phyloP scores from a whole-genome alignment of 2,113 vertebrate genomes.

The Recurvirostra avosetta region DNA sequence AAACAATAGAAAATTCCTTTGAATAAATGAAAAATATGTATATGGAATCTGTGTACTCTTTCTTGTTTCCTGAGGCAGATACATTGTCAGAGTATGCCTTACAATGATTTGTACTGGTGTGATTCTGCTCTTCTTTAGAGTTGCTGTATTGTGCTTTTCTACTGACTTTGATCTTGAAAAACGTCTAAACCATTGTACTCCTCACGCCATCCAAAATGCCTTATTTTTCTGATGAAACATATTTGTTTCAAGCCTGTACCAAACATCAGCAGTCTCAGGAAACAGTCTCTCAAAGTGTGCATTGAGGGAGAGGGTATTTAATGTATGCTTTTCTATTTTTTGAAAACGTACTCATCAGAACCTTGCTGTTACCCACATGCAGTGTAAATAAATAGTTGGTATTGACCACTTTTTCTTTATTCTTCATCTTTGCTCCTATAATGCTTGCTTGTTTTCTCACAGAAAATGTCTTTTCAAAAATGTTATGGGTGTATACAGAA shows the following conservation, averaged over 20 bases:
- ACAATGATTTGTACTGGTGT: not conserved
- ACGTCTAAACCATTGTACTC: not conserved
- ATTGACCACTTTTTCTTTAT: not conserved
- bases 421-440: not conserved
- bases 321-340: not conserved
- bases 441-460: not conserved
- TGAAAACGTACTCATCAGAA: not conserved
- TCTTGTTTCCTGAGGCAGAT: not conserved
- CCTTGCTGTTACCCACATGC: not conserved
- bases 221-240: not conserved
- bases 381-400: not conserved
- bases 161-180: not conserved
- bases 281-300: not conserved
- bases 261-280: not conserved
- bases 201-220: not conserved
- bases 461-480: not conserved
- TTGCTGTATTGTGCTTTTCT: not conserved
- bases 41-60: not conserved
- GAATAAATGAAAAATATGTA: not conserved
- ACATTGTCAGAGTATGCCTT: not conserved
- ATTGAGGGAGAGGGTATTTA: not conserved
- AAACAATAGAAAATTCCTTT: not conserved
- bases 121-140: not conserved
- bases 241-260: not conserved
- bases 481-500: not conserved